Evolutionary conservation across 2,888 invertebrate species (phyloP), one percentile per base, ranked within the genome.

Genomic region (Metellina segmentata): DNA sequence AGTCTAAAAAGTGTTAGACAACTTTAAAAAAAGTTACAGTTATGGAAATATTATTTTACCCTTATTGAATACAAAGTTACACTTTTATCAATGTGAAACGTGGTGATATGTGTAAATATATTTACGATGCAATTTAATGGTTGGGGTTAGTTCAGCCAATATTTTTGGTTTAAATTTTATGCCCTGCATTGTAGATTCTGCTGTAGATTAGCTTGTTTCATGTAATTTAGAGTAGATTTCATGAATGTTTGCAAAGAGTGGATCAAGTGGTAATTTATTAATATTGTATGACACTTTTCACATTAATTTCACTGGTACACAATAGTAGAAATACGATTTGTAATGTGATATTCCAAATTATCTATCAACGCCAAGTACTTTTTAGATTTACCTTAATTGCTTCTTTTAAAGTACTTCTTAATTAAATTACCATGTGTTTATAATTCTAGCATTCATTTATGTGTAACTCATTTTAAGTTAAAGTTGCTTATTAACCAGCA

Each of bases 1-100:
- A 83, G 83, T 52, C 72, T 85, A 53, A 52, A 69, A 81, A 34
- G 48, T 81, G 81, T 61, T 61, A 7, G 49, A 81, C 81, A 81
- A 74, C 20, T n/a, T 53, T n/a, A n/a, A 51, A 83, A 48, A 79
- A 79, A 87, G 72, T 86, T 51, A 71, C 70, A 85, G 34, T 53
- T 71, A 52, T 82, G 82, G 52, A 69, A 52, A 87, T 48, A 72
- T 87, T 87, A 87, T 87, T 87, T 87, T 87, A 79, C 78, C 72
- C 34, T 51, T 77, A 81, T 51, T 81, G 81, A 85, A 75, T 85
- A 75, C 61, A 85, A 48, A 85, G 52, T 74, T 83, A 48, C 74
- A 85, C 75, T 85, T 82, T 85, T 85, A 85, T 85, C 74, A 74
- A 49, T 86, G 77, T 61, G 34, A 81, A 48, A 86, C 74, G 49